Percentiles rank a stretch among this genome's conserved stretches.
Evolutionary conservation across 1,140 invertebrate species (phyloP).

Genomic region (Octopus sinensis): DNA sequence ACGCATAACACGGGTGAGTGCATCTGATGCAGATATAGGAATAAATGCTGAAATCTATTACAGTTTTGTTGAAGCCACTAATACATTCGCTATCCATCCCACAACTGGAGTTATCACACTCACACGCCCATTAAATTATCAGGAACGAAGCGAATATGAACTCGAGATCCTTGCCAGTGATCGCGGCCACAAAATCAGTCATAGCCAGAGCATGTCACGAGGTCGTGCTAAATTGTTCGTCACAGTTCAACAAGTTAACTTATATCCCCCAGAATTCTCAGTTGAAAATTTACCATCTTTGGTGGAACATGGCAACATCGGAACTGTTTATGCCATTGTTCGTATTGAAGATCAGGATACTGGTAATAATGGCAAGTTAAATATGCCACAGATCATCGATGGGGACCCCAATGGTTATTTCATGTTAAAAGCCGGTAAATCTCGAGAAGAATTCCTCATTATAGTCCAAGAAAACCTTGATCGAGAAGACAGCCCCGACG

Average conservation of each 20-base stretch:
- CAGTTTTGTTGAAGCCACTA: constrained; percentile 77
- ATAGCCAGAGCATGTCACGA: constrained; percentile 54
- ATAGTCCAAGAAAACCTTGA: constrained; percentile 65
- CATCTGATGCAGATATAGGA: constrained; percentile 90
- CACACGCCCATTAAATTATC: constrained; percentile 68
- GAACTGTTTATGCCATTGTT: constrained; percentile 75
- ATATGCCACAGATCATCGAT: constrained; percentile 78
- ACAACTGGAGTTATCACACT: constrained; percentile 84
- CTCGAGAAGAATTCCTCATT: constrained; percentile 59
- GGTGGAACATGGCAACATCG: constrained; percentile 66
- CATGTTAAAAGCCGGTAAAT: constrained; percentile 64
- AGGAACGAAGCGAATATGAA: constrained; percentile 61
- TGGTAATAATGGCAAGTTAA: constrained; percentile 80
- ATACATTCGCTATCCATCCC: constrained; percentile 87
- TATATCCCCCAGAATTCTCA: constrained; percentile 78
- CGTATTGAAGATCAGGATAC: constrained; percentile 77
- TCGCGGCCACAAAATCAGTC: constrained; percentile 66
- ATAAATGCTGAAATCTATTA: constrained; percentile 95
- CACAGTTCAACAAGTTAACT: constrained; percentile 79
- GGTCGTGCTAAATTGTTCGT: constrained; percentile 75
- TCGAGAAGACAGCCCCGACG: constrained; percentile 62
- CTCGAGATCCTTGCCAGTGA: constrained; percentile 80
- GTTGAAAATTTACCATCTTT: constrained; percentile 74
- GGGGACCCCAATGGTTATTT: constrained; percentile 77
- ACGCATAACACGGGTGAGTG: constrained; percentile 63